Percentiles rank a stretch among this genome's conserved stretches.
These are phyloP conservation scores for Strigamia transsilvanica DNA, from an alignment of 2,888 invertebrate species.

Conservation along the genomic window DNA sequence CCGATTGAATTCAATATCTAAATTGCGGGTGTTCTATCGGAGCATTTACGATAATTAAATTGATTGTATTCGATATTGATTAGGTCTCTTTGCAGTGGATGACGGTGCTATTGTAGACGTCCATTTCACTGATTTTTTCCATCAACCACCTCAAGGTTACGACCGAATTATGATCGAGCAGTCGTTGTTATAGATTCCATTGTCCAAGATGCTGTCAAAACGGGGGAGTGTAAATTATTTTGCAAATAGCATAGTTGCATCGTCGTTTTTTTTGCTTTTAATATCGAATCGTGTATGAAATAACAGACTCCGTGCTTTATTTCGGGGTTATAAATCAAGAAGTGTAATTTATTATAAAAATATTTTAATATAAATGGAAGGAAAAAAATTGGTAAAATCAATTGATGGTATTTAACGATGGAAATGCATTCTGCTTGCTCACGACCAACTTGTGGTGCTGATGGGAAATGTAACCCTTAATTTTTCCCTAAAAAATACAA, in stretches of 20 bases:
- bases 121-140: slow-evolving; percentile 86
- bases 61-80: neutral
- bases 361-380: neutral
- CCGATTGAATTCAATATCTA: too few relatives aligned
- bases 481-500: slow-evolving; percentile 74
- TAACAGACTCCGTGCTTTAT: neutral
- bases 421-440: slow-evolving; percentile 97
- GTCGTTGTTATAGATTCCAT: slow-evolving; percentile 78
- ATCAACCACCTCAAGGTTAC: slow-evolving; percentile 80
- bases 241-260: neutral
- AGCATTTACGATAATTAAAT: too few relatives aligned
- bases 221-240: neutral
- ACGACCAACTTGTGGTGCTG: slow-evolving; percentile 97
- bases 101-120: slow-evolving; percentile 97
- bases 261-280: neutral
- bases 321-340: neutral
- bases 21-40: too few relatives aligned
- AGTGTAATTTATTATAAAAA: slow-evolving; percentile 16
- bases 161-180: slow-evolving; percentile 97
- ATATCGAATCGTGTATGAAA: slow-evolving; percentile 2
- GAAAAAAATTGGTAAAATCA: neutral
- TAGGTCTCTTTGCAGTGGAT: slow-evolving; percentile 76
- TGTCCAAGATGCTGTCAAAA: neutral
- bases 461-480: slow-evolving; percentile 97
- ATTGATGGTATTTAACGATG: slow-evolving; percentile 65